Conservation (phyloP, 1,140 invertebrate genomes). For the Venustaconcha ellipsiformis region DNA sequence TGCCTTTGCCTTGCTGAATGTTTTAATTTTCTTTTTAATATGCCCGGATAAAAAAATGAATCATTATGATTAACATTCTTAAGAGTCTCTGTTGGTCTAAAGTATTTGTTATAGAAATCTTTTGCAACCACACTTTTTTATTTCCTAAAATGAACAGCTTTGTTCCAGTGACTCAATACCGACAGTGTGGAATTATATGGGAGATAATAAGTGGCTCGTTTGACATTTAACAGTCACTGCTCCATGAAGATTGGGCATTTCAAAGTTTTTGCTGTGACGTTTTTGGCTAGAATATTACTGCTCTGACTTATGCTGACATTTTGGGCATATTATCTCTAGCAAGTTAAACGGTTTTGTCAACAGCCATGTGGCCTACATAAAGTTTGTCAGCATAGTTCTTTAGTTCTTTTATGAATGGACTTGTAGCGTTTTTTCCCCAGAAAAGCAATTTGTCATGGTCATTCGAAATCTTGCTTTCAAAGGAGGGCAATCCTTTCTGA, state of each 20-base stretch:
- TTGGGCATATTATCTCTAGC: constrained; percentile 33
- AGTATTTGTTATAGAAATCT: constrained; percentile 38
- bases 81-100: constrained; percentile 36
- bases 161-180: constrained; percentile 36
- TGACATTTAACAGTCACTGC: constrained; percentile 10
- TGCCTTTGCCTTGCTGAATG: too few relatives aligned
- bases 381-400: constrained; percentile 22
- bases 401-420: not conserved
- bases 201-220: constrained; percentile 30
- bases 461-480: constrained; percentile 19
- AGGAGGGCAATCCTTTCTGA: constrained; percentile 5
- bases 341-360: constrained; percentile 28
- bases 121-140: constrained; percentile 30
- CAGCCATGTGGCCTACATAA: constrained; percentile 36
- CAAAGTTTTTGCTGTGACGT: constrained; percentile 10
- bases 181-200: constrained; percentile 32
- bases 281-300: constrained; percentile 5
- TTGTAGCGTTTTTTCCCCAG: constrained; percentile 37
- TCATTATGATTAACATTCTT: constrained; percentile 1
- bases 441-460: constrained; percentile 33
- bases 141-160: constrained; percentile 35
- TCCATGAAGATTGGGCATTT: constrained; percentile 29
- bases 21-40: constrained; percentile 9
- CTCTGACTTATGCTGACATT: constrained; percentile 26
- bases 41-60: constrained; percentile 30